phyloP scores from a whole-genome alignment of 2,113 vertebrate genomes.

The Anser cygnoides region DNA sequence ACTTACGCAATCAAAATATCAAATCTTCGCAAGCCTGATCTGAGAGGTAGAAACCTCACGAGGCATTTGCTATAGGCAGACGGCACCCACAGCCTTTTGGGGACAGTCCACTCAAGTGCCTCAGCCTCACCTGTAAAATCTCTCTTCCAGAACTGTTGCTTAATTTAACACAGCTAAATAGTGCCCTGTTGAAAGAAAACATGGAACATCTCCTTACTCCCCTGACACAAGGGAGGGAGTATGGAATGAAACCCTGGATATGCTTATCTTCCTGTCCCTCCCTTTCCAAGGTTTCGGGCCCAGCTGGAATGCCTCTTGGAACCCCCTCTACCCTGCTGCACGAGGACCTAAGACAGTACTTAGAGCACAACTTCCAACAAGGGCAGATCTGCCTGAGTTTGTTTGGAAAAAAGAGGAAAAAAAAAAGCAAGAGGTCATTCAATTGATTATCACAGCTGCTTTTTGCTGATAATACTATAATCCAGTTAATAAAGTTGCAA shows the following conservation, averaged over 20 bases:
- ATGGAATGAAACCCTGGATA: not conserved
- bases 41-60: not conserved
- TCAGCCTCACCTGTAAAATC: not conserved
- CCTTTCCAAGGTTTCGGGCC: not conserved
- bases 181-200: not conserved
- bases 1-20: not conserved
- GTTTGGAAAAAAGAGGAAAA: not conserved
- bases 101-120: not conserved
- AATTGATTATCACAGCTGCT: not conserved
- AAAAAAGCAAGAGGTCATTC: not conserved
- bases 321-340: not conserved
- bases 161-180: not conserved
- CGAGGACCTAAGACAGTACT: not conserved
- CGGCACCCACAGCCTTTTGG: not conserved
- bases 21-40: not conserved
- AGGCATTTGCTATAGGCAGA: not conserved
- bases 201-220: not conserved
- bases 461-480: conserved; percentile 37
- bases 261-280: not conserved
- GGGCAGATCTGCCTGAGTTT: not conserved
- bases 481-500: conserved; percentile 34
- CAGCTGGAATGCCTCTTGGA: not conserved
- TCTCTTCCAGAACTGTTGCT: not conserved
- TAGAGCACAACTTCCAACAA: not conserved
- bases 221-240: not conserved